Evolutionary conservation across 2,113 vertebrate species (phyloP).

Genomic region (Trochalopteron elliotii): DNA sequence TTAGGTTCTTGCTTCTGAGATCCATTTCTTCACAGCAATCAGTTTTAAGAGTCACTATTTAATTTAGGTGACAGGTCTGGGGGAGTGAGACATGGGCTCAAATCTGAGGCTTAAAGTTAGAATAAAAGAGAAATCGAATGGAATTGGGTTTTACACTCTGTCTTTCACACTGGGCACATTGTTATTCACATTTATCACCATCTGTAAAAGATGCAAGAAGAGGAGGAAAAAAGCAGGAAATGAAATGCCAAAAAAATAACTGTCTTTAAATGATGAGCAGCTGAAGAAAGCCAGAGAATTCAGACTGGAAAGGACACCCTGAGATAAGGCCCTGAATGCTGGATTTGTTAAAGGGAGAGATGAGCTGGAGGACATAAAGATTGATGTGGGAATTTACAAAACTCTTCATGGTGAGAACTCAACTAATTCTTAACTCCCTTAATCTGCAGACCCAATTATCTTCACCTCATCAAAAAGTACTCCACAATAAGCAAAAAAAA

Average conservation of each 20-base stretch:
- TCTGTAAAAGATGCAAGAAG: slow-evolving; percentile 58
- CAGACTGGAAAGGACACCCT: slow-evolving; percentile 24
- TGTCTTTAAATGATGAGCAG: slow-evolving; percentile 48
- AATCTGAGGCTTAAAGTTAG: slow-evolving; percentile 40
- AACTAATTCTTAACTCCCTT: slow-evolving; percentile 8
- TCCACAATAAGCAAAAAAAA: slow-evolving; percentile 8
- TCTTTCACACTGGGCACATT: slow-evolving; percentile 28
- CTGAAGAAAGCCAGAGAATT: slow-evolving; percentile 31
- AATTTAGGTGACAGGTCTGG: slow-evolving; percentile 50
- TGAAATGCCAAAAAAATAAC: slow-evolving; percentile 59
- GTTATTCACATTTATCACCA: slow-evolving; percentile 65
- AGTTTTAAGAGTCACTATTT: slow-evolving; percentile 50
- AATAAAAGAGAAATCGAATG: slow-evolving; percentile 42
- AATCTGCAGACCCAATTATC: slow-evolving; percentile 29
- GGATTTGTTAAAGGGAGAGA: slow-evolving; percentile 14
- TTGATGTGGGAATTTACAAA: slow-evolving; percentile 18
- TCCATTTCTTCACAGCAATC: slow-evolving; percentile 34
- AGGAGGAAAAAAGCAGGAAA: slow-evolving; percentile 48
- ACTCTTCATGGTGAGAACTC: background rate
- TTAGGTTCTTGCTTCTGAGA: background rate
- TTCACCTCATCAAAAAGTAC: background rate
- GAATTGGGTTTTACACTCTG: slow-evolving; percentile 41
- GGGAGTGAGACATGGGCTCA: slow-evolving; percentile 31
- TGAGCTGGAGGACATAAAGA: background rate
- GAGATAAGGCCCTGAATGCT: background rate